A percentile compares a stretch with the other conserved stretches of the same genome.
These are phyloP conservation scores for Pantherophis alleghaniensis DNA, from an alignment of 2,797 vertebrate species.

Conservation along the genomic window DNA sequence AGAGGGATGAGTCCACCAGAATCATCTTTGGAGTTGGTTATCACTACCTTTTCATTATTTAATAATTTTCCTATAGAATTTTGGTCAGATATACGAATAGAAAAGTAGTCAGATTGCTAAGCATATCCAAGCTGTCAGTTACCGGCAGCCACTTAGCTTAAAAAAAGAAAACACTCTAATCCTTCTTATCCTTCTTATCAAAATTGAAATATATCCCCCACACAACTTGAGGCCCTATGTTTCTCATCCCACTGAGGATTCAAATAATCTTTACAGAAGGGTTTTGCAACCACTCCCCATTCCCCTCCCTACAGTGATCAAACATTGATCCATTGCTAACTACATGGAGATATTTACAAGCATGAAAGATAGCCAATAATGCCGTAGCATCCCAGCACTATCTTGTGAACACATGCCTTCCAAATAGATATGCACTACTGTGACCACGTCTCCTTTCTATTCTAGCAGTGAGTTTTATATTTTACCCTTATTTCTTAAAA, in stretches of 20 bases:
- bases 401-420: background rate
- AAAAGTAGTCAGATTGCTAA: background rate
- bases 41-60: background rate
- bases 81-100: background rate
- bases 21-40: background rate
- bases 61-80: background rate
- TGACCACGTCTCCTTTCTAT: background rate
- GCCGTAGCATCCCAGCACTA: background rate
- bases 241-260: background rate
- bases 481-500: background rate
- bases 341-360: background rate
- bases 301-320: background rate
- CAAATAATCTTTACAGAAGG: background rate
- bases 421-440: background rate
- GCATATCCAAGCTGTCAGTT: background rate
- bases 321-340: background rate
- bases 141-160: background rate
- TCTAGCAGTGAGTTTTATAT: background rate
- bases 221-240: background rate
- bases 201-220: background rate
- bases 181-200: background rate
- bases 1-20: background rate
- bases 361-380: background rate
- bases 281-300: background rate
- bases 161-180: background rate